Percentiles rank a stretch among this genome's conserved stretches.
Conservation (phyloP, 1,140 invertebrate genomes). For the Chrysomallon squamiferum region DNA sequence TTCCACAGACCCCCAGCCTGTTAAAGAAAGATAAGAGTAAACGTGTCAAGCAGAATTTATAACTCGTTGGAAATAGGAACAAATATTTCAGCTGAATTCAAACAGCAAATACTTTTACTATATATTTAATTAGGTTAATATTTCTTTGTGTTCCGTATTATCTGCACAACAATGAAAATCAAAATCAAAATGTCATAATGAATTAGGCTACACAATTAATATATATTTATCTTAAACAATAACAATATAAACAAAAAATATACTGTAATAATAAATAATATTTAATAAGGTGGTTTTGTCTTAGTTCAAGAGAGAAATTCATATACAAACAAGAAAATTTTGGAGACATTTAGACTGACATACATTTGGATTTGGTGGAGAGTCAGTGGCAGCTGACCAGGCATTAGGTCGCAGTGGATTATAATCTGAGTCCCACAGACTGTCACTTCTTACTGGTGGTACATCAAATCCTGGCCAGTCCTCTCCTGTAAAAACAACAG, state of each 20-base stretch:
- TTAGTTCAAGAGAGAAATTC: no score
- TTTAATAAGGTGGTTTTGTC: no score
- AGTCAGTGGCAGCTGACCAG: constrained; percentile 38
- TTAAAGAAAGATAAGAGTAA: constrained; percentile 2
- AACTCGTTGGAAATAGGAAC: not conserved
- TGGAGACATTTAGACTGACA: not conserved
- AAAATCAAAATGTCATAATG: not conserved
- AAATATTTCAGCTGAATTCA: not conserved
- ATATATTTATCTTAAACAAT: no score
- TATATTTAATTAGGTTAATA: not conserved
- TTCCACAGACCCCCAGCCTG: constrained; percentile 49
- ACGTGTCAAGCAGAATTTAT: not conserved
- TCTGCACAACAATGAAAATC: not conserved
- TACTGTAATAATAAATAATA: no score
- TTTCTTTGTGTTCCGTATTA: not conserved
- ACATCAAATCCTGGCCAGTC: constrained; percentile 61
- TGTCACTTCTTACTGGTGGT: constrained; percentile 48
- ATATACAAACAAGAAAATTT: no score
- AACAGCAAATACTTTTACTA: not conserved
- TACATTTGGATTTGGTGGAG: constrained; percentile 21
- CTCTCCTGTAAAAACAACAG: constrained; percentile 34
- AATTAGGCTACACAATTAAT: no score
- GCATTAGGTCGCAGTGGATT: constrained; percentile 37
- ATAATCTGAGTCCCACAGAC: constrained; percentile 54
- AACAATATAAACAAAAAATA: no score